A percentile compares a stretch with the other conserved stretches of the same genome.
phyloP scores from a whole-genome alignment of 1,140 invertebrate species.

The Drosophila setifemur region DNA sequence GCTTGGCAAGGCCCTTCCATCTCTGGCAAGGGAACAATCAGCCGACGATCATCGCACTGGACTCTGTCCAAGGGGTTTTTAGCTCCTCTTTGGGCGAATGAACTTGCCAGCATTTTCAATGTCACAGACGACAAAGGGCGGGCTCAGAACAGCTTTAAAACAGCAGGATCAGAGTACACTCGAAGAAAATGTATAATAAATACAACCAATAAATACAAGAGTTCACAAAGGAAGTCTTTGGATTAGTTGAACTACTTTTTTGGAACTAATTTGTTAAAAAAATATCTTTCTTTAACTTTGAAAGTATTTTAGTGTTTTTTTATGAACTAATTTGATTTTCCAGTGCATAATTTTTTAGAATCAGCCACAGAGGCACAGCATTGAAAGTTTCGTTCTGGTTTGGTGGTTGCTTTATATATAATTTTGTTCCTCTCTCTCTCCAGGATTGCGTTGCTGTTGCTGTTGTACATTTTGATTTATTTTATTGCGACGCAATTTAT shows the following conservation, averaged over 20 bases:
- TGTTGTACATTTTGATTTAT: constrained; percentile 70
- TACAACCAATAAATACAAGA: too few relatives aligned
- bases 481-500: constrained; percentile 75
- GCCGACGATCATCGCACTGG: constrained; percentile 18
- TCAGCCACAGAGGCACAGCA: constrained; percentile 6
- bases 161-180: constrained; percentile 6
- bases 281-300: not conserved
- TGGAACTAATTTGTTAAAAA: too few relatives aligned
- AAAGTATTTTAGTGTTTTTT: too few relatives aligned
- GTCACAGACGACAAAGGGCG: constrained; percentile 59
- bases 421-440: not conserved
- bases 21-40: not conserved
- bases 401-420: constrained; percentile 54
- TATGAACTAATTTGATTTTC: not conserved
- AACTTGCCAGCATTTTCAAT: constrained; percentile 75
- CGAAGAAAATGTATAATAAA: not conserved
- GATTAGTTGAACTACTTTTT: too few relatives aligned
- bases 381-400: constrained; percentile 46
- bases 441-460: constrained; percentile 27
- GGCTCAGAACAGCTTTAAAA: constrained; percentile 1
- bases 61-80: constrained; percentile 19
- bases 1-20: not conserved
- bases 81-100: constrained; percentile 51
- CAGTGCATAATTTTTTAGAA: constrained; percentile 27
- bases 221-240: too few relatives aligned